Evolutionary conservation across 2,113 vertebrate genomes (phyloP).

Genomic region (Neomonachus schauinslandi): DNA sequence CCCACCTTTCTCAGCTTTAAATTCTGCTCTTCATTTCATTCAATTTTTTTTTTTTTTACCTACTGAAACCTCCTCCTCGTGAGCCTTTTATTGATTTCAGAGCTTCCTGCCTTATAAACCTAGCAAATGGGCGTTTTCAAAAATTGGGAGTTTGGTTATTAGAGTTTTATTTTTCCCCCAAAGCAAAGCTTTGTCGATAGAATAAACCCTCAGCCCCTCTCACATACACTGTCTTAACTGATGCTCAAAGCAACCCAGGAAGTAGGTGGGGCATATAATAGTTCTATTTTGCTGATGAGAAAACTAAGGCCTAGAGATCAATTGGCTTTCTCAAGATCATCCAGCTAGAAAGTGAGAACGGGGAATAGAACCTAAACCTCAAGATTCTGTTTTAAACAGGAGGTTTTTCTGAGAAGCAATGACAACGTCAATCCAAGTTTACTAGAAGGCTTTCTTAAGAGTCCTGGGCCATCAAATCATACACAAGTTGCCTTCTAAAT

Average conservation of each 20-base stretch:
- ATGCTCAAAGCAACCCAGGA: background rate
- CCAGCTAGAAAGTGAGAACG: background rate
- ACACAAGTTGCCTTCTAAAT: constrained; percentile 27
- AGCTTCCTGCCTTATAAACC: background rate
- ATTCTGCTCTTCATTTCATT: constrained; percentile 51
- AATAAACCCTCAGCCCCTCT: background rate
- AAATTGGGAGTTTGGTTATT: background rate
- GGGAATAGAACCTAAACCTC: background rate
- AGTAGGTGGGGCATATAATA: background rate
- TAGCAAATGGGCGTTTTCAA: background rate
- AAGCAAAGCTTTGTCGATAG: constrained; percentile 31
- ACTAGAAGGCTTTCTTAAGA: background rate
- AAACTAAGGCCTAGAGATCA: background rate
- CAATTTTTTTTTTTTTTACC: background rate
- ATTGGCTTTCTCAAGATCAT: constrained; percentile 11
- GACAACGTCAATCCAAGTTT: background rate
- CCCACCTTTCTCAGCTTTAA: constrained; percentile 26
- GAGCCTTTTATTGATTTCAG: constrained; percentile 30
- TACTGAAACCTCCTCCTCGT: background rate
- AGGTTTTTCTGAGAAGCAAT: constrained; percentile 45
- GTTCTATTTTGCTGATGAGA: constrained; percentile 47
- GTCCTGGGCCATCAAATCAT: background rate
- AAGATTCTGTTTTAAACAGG: constrained; percentile 10
- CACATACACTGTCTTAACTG: background rate
- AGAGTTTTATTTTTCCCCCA: background rate